A percentile compares a stretch with the other conserved stretches of the same genome.
Conservation (phyloP, 2,888 invertebrate species). For the Plagiodera versicolora region DNA sequence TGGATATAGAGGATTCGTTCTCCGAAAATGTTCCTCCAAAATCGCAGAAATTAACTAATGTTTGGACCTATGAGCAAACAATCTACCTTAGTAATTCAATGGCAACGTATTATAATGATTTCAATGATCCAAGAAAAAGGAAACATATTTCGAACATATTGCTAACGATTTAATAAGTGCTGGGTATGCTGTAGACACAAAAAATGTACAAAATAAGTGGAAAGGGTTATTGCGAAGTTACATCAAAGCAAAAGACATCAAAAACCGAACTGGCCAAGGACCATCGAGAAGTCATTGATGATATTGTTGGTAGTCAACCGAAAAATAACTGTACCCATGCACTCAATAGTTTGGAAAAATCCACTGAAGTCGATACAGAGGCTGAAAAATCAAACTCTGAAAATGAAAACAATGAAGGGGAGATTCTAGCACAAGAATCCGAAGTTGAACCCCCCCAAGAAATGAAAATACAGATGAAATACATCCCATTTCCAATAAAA, state of each 20-base stretch:
- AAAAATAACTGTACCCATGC: not conserved
- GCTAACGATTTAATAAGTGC: not conserved
- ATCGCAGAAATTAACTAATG: no score
- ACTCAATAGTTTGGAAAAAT: not conserved
- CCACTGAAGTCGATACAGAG: not conserved
- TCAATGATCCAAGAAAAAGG: not conserved
- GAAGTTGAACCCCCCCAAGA: conserved; percentile 2
- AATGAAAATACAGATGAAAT: not conserved
- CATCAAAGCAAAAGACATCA: not conserved
- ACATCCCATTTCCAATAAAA: not conserved
- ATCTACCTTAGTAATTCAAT: not conserved
- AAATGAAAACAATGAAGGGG: not conserved
- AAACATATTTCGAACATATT: not conserved
- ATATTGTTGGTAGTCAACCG: not conserved
- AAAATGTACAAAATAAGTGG: not conserved
- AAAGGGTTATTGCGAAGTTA: not conserved
- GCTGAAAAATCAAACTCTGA: not conserved
- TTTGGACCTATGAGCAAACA: not conserved
- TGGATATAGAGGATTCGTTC: no score
- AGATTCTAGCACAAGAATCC: not conserved
- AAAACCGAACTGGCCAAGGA: not conserved
- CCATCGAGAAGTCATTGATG: not conserved
- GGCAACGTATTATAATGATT: not conserved
- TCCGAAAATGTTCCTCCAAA: no score
- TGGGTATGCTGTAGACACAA: not conserved